Conservation (phyloP, 2,888 invertebrate genomes). For the Marronus borbonicus region DNA sequence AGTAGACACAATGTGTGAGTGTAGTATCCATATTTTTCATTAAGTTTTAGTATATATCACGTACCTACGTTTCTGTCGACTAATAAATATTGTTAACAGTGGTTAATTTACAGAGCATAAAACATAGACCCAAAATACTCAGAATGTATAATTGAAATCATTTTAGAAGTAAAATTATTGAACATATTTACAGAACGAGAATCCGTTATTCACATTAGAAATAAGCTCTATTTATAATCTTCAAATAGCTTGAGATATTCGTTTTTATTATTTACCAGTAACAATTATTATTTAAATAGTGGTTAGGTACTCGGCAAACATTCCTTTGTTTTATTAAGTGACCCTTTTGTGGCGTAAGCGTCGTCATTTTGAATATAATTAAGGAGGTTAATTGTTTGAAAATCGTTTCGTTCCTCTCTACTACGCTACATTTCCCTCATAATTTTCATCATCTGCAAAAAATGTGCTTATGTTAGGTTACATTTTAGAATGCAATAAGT, state of each 20-base stretch:
- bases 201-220: constrained; percentile 22
- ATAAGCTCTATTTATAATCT: constrained; percentile 11
- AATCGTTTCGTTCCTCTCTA: constrained; percentile 3
- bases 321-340: constrained; percentile 35
- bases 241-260: constrained; percentile 1
- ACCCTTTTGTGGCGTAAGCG: constrained; percentile 30
- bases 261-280: constrained; percentile 28
- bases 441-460: constrained; percentile 7
- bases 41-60: no score
- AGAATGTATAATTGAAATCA: no score
- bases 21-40: no score
- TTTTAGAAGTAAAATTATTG: no score
- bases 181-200: no score
- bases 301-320: constrained; percentile 21
- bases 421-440: neutral
- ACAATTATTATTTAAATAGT: constrained; percentile 22
- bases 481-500: neutral
- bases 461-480: constrained; percentile 8
- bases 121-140: no score
- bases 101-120: no score
- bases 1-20: no score
- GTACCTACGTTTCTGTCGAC: no score
- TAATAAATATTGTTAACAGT: no score
- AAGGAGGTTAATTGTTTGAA: constrained; percentile 26
- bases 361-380: constrained; percentile 23